phyloP scores from a whole-genome alignment of 2,113 vertebrate genomes.

The Merops nubicus region DNA sequence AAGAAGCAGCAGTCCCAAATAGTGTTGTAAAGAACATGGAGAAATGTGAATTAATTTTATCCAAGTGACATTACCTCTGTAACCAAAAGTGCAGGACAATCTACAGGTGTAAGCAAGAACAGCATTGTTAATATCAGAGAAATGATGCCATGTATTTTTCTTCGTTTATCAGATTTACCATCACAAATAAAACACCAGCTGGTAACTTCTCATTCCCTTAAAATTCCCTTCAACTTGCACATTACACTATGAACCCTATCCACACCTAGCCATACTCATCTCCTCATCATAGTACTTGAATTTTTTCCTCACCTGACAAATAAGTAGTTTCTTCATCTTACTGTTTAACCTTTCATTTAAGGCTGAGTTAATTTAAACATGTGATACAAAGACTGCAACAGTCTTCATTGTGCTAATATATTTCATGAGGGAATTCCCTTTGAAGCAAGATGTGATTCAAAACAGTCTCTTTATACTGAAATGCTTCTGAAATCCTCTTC shows the following conservation, averaged over 20 bases:
- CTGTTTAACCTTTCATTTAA: background rate
- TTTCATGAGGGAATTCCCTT: background rate
- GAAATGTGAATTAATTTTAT: accelerated
- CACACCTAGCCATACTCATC: background rate
- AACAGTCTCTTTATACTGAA: background rate
- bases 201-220: background rate
- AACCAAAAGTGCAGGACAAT: background rate
- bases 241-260: background rate
- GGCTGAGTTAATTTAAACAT: background rate
- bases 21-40: background rate
- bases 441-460: background rate
- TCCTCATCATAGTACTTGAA: background rate
- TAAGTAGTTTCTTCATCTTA: background rate
- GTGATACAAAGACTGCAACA: background rate
- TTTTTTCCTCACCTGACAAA: background rate
- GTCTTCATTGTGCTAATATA: background rate
- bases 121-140: background rate
- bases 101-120: background rate
- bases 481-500: background rate
- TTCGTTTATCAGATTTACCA: background rate
- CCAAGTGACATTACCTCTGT: background rate
- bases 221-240: background rate
- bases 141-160: background rate
- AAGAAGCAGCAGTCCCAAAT: background rate
- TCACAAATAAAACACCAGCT: background rate